A percentile compares a stretch with the other conserved stretches of the same genome.
phyloP scores from a whole-genome alignment of 2,113 vertebrate genomes.

The Rynchops niger region DNA sequence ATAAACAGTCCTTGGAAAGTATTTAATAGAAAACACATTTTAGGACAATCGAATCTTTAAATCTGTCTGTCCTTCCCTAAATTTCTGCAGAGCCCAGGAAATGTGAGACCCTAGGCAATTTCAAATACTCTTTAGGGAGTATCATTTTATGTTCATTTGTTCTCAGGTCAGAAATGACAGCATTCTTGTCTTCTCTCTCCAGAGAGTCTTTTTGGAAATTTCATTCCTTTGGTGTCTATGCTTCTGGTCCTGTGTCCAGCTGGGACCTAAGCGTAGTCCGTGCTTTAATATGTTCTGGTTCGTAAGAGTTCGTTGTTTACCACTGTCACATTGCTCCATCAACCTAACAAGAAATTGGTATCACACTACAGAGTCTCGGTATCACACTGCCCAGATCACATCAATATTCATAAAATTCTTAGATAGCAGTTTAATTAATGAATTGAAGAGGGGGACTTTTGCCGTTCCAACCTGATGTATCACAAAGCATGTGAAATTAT shows the following conservation, averaged over 20 bases:
- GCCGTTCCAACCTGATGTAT: neutral
- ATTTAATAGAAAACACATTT: neutral
- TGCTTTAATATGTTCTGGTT: neutral
- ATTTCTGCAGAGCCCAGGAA: neutral
- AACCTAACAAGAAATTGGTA: neutral
- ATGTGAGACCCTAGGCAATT: neutral
- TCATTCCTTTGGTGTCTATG: neutral
- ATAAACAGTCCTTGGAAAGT: neutral
- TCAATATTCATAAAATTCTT: neutral
- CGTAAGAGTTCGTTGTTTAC: neutral
- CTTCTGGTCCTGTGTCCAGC: neutral
- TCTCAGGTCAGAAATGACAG: neutral
- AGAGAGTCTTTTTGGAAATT: neutral
- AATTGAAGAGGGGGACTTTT: neutral
- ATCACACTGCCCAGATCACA: neutral
- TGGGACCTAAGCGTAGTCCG: neutral
- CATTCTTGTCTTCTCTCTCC: neutral
- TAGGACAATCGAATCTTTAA: neutral
- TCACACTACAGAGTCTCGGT: neutral
- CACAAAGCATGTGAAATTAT: neutral
- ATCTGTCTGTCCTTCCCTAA: neutral
- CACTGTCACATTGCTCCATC: neutral
- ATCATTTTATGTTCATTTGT: neutral
- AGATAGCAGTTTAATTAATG: neutral
- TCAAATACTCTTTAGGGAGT: neutral